Conservation (phyloP, 1,140 invertebrate genomes). For the Leptopilina clavipes region DNA sequence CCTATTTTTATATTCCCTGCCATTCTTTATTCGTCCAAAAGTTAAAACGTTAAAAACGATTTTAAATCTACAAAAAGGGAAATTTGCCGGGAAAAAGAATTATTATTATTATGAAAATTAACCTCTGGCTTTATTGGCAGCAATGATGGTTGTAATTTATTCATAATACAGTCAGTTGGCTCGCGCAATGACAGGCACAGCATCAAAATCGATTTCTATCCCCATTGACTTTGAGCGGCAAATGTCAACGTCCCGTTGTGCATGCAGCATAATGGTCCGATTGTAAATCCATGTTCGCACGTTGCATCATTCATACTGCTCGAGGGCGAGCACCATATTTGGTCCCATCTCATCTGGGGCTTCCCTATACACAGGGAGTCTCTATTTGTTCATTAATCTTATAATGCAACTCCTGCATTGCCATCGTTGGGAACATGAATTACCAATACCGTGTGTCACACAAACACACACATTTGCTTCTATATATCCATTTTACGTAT, state of each 20-base stretch:
- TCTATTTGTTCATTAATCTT: conserved; percentile 70
- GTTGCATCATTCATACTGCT: conserved; percentile 65
- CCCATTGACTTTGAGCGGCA: conserved; percentile 39
- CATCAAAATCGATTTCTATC: conserved; percentile 44
- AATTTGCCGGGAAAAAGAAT: too few relatives aligned
- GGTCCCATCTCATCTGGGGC: conserved; percentile 50
- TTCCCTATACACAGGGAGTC: conserved; percentile 45
- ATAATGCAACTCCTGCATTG: conserved; percentile 61
- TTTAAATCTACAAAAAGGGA: too few relatives aligned
- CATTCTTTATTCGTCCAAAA: too few relatives aligned
- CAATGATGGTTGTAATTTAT: background rate
- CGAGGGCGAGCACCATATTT: conserved; percentile 57
- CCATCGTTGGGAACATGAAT: conserved; percentile 40
- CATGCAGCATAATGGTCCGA: conserved; percentile 63
- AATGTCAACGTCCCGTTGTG: conserved; percentile 53
- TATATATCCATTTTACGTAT: background rate
- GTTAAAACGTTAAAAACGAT: too few relatives aligned
- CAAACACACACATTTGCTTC: background rate
- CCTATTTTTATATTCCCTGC: too few relatives aligned
- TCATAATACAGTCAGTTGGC: conserved; percentile 1
- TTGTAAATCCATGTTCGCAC: conserved; percentile 64
- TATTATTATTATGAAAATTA: too few relatives aligned
- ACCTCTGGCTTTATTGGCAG: background rate
- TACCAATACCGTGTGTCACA: background rate
- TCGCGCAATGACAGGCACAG: background rate